Evolutionary conservation across 2,797 vertebrate genomes (phyloP).

Genomic region (Rhadinocentrus ornatus): DNA sequence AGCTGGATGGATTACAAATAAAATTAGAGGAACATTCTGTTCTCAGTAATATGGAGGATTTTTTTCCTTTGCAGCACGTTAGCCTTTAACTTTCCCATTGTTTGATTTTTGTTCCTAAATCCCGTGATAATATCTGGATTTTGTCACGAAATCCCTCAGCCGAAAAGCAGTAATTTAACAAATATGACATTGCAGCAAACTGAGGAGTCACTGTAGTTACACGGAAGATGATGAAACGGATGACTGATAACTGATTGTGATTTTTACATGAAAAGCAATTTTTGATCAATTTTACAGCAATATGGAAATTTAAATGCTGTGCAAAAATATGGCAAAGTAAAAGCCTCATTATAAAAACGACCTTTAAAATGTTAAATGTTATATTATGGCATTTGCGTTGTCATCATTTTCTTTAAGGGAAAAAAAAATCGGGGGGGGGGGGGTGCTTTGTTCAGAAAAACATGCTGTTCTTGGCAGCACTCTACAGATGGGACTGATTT

Average conservation of each 20-base stretch:
- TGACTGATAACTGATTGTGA: conserved; percentile 10
- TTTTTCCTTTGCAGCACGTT: conserved; percentile 23
- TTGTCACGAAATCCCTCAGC: conserved; percentile 33
- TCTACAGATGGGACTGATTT: conserved; percentile 82
- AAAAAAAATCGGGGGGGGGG: too few relatives aligned
- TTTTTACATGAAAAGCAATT: conserved; percentile 7
- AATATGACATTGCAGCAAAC: conserved; percentile 21
- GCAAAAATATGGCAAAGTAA: conserved; percentile 1
- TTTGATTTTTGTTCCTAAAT: conserved; percentile 25
- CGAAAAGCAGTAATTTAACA: conserved; percentile 37
- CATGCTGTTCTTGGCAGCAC: conserved; percentile 82
- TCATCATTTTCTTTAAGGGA: conserved; percentile 54
- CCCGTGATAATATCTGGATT: conserved; percentile 44
- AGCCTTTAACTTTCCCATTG: conserved; percentile 15
- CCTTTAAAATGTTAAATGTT: conserved; percentile 41
- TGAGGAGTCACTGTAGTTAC: conserved; percentile 26
- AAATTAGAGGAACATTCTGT: conserved; percentile 60
- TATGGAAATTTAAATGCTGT: conserved; percentile 6
- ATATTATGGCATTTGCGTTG: conserved; percentile 41
- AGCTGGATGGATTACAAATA: conserved; percentile 45
- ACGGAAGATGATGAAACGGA: conserved; percentile 3
- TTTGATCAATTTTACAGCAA: background rate
- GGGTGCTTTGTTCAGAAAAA: conserved; percentile 74
- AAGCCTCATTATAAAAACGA: background rate
- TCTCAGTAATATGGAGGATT: conserved; percentile 32